Conservation (phyloP, 2,113 vertebrate species). For the Eupsittula cactorum region DNA sequence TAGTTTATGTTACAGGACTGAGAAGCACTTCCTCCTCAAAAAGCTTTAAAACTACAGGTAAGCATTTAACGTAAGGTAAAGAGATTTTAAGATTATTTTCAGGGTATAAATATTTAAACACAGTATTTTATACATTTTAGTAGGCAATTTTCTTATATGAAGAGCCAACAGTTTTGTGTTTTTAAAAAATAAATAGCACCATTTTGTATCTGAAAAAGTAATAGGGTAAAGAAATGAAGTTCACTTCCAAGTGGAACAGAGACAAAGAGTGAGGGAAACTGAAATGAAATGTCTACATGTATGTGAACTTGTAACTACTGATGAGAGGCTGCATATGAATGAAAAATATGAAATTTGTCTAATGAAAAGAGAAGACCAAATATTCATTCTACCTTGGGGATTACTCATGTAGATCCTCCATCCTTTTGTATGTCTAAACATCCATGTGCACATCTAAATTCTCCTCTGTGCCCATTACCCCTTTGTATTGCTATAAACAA, state of each 20-base stretch:
- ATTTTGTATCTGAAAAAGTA: not conserved
- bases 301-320: not conserved
- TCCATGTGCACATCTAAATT: not conserved
- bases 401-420: not conserved
- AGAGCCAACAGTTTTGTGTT: not conserved
- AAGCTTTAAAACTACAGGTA: slow-evolving; percentile 76
- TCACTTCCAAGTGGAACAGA: not conserved
- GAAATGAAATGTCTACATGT: not conserved
- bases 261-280: not conserved
- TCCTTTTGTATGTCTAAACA: not conserved
- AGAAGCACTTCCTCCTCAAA: slow-evolving; percentile 62
- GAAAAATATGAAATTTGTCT: not conserved
- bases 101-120: not conserved
- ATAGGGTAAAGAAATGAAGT: not conserved
- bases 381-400: not conserved
- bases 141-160: not conserved
- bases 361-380: not conserved
- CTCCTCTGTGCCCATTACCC: not conserved
- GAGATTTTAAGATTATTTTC: not conserved
- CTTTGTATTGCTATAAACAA: not conserved
- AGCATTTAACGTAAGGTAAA: not conserved
- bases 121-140: not conserved
- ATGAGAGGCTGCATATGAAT: not conserved
- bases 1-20: slow-evolving; percentile 64
- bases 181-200: not conserved